These are phyloP conservation scores for Leptopterna dolabrata DNA, from an alignment of 2,888 invertebrate genomes.

Conservation along the genomic window DNA sequence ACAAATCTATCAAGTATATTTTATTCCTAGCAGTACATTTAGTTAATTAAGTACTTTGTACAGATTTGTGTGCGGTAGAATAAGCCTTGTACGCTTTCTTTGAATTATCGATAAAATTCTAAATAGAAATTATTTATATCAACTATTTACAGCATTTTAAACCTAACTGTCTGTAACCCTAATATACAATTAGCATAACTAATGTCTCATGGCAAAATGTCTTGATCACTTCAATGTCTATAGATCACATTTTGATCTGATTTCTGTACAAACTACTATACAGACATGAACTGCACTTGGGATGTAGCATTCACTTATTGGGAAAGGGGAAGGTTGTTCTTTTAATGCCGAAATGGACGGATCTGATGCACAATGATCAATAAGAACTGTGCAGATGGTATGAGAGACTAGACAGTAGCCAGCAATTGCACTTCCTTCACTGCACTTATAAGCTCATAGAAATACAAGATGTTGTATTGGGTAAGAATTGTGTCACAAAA, in stretches of 20 bases:
- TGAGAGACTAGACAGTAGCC: constrained; percentile 58
- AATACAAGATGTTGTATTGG: constrained; percentile 62
- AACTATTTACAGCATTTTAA: constrained; percentile 47
- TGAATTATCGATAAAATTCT: constrained; percentile 23
- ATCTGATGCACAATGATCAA: constrained; percentile 51
- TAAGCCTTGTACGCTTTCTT: constrained; percentile 44
- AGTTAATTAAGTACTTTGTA: constrained; percentile 50
- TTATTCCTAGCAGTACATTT: constrained; percentile 41
- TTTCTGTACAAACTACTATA: constrained; percentile 12
- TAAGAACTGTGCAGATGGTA: constrained; percentile 60
- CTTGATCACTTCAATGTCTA: constrained; percentile 27
- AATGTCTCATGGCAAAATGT: constrained; percentile 31
- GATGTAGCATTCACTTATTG: background rate
- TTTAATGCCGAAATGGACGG: constrained; percentile 52
- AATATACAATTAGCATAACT: constrained; percentile 36
- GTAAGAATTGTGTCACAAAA: constrained; percentile 63
- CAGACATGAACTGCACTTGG: constrained; percentile 26
- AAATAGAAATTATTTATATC: constrained; percentile 35
- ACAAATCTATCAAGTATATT: constrained; percentile 38
- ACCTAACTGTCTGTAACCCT: constrained; percentile 46
- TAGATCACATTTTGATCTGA: constrained; percentile 41
- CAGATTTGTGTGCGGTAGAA: constrained; percentile 50
- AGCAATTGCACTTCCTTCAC: constrained; percentile 57
- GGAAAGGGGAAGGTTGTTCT: constrained; percentile 14
- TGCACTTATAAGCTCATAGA: constrained; percentile 61